phyloP scores from a whole-genome alignment of 1,140 invertebrate genomes.

The Leguminivora glycinivorella region DNA sequence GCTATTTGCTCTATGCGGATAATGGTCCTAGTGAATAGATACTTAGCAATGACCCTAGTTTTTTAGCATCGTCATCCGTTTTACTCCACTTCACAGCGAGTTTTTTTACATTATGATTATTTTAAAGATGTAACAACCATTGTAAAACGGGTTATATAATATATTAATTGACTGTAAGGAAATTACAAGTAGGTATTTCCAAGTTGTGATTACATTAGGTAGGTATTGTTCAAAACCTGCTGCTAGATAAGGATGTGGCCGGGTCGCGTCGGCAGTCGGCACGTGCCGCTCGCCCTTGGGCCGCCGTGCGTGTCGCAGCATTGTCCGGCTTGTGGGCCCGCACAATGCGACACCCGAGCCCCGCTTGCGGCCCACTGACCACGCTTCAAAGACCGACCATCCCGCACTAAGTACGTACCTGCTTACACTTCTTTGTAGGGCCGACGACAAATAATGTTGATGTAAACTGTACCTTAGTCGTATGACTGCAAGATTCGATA shows the following conservation, averaged over 20 bases:
- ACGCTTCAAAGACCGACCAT: neutral
- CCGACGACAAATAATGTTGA: neutral
- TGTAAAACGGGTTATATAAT: too few relatives aligned
- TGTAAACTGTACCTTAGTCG: neutral
- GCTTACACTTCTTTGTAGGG: neutral
- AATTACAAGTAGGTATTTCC: too few relatives aligned
- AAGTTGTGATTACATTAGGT: neutral
- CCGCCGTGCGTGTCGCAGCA: constrained; percentile 19
- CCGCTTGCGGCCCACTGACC: neutral
- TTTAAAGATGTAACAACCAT: neutral
- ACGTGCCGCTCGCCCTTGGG: constrained; percentile 24
- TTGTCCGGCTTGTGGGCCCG: constrained; percentile 15
- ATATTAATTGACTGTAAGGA: too few relatives aligned
- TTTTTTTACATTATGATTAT: neutral
- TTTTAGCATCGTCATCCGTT: constrained; percentile 6
- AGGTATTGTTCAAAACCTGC: neutral
- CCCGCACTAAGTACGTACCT: too few relatives aligned
- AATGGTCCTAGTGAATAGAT: neutral
- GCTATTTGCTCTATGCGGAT: neutral
- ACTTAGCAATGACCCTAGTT: neutral
- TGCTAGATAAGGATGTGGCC: neutral
- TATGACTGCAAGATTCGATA: neutral
- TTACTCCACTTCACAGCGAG: neutral
- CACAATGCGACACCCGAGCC: constrained; percentile 7
- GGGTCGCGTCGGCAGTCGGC: constrained; percentile 2